Conservation (phyloP, 2,888 invertebrate species). For the Hetaerina titia region DNA sequence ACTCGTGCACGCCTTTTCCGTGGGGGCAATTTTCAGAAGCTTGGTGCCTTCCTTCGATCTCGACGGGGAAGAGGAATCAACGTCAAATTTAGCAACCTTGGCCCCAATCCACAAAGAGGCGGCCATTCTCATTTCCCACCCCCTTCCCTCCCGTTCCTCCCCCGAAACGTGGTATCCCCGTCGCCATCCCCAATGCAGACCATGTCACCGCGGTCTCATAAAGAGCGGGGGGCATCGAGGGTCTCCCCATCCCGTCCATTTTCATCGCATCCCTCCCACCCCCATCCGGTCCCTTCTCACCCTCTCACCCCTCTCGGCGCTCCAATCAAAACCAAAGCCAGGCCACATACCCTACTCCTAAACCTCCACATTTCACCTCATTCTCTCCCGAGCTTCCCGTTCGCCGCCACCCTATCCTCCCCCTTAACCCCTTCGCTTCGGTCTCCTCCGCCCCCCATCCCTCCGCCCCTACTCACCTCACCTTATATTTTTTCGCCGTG, state of each 20-base stretch:
- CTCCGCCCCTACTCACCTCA: not conserved
- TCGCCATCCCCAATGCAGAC: conserved; percentile 47
- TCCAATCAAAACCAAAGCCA: conserved; percentile 36
- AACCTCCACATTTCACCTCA: conserved; percentile 15
- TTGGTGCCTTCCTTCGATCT: not conserved
- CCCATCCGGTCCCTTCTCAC: not conserved
- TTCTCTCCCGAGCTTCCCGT: not conserved
- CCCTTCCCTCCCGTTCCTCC: not conserved
- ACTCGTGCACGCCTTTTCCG: not conserved
- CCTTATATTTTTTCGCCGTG: conserved; percentile 9
- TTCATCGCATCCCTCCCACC: not conserved
- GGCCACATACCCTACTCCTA: not conserved
- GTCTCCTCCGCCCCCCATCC: not conserved
- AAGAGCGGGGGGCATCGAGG: conserved; percentile 20
- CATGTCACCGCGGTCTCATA: conserved; percentile 29
- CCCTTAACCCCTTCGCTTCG: conserved; percentile 7
- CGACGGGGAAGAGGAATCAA: not conserved
- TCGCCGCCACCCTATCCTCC: not conserved
- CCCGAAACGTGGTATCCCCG: not conserved
- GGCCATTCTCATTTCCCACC: conserved; percentile 41
- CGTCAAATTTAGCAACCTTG: conserved; percentile 57
- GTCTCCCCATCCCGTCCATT: not conserved
- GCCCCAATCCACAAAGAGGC: conserved; percentile 44
- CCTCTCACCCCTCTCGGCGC: not conserved
- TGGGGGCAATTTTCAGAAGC: not conserved